These are phyloP conservation scores for Sinocyclocheilus anshuiensis DNA, from an alignment of 2,113 vertebrate genomes.

Conservation along the genomic window DNA sequence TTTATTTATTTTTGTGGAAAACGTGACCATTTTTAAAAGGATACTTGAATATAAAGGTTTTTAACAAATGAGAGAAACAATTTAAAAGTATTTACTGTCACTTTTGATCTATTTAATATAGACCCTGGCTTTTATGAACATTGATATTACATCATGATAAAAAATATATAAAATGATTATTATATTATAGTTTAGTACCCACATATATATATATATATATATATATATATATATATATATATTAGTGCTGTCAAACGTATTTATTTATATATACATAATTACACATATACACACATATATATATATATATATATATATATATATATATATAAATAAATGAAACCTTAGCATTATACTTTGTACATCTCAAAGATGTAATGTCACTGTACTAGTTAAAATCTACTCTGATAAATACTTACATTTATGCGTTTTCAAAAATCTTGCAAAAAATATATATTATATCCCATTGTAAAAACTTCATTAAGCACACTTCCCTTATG, in stretches of 20 bases:
- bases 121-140: no score
- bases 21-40: no score
- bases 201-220: no score
- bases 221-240: no score
- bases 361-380: no score
- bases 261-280: no score
- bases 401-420: not conserved
- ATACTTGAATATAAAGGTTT: no score
- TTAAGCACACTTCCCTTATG: constrained; percentile 4
- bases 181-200: not conserved
- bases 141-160: no score
- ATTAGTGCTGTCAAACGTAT: no score
- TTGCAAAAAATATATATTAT: not conserved
- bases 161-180: no score
- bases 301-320: not conserved
- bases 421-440: not conserved
- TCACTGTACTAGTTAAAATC: not conserved
- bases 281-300: no score
- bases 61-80: no score
- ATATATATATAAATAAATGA: not conserved
- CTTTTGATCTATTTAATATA: not conserved
- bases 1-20: not conserved
- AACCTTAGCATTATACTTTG: not conserved
- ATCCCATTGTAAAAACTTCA: not conserved
- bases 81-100: not conserved